A percentile compares a stretch with the other conserved stretches of the same genome.
Conservation (phyloP, 2,888 invertebrate species). For the Biston stratarius region DNA sequence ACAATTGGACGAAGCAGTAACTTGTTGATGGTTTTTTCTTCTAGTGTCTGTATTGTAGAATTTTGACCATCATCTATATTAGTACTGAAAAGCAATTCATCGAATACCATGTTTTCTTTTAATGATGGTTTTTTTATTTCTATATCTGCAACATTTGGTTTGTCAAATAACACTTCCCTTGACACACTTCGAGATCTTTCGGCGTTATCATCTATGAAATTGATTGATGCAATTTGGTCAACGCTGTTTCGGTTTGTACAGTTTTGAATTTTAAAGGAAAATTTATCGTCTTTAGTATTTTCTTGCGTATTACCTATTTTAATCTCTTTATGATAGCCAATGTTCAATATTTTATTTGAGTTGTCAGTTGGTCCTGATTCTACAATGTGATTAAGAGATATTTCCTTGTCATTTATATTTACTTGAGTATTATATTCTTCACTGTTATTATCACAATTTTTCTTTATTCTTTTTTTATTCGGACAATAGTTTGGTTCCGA, state of each 20-base stretch:
- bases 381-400: neutral
- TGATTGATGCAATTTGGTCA: neutral
- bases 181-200: no score
- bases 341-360: neutral
- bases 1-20: neutral
- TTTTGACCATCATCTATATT: neutral
- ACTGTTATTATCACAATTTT: neutral
- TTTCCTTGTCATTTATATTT: neutral
- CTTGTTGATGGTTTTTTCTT: neutral
- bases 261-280: neutral
- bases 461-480: neutral
- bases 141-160: neutral
- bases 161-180: neutral
- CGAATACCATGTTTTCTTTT: neutral
- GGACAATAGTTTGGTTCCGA: neutral
- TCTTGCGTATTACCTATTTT: no score
- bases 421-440: neutral
- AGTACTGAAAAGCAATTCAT: neutral
- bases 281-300: no score
- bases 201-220: neutral
- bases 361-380: neutral
- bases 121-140: neutral
- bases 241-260: neutral
- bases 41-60: neutral
- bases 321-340: no score